Evolutionary conservation across 2,888 invertebrate species (phyloP).

Genomic region (Merodon equestris): DNA sequence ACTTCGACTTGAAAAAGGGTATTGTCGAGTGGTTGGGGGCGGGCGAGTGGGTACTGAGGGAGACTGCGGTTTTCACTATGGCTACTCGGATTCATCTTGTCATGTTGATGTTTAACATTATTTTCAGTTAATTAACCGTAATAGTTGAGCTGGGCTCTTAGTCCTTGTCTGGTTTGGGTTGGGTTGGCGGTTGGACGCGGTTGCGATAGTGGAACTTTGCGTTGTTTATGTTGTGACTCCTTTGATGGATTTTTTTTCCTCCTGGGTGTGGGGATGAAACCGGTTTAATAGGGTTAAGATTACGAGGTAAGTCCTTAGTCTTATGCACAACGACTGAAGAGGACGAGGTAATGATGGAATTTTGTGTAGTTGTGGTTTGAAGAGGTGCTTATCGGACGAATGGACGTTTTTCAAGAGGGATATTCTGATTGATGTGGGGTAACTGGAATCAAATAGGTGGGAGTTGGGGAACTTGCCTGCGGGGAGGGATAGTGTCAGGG

Average conservation of each 20-base stretch:
- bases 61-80: constrained; percentile 56
- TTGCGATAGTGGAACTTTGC: constrained; percentile 31
- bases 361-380: constrained; percentile 37
- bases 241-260: constrained; percentile 1
- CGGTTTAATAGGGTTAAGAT: constrained; percentile 54
- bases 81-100: constrained; percentile 66
- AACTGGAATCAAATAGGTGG: neutral
- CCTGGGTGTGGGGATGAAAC: constrained; percentile 27
- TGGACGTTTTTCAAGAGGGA: constrained; percentile 6
- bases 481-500: no score
- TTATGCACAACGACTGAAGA: constrained; percentile 32
- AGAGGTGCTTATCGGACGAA: constrained; percentile 29
- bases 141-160: constrained; percentile 34
- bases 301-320: constrained; percentile 25
- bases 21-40: no score
- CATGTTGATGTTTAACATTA: constrained; percentile 68
- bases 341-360: constrained; percentile 34
- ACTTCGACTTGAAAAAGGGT: no score
- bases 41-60: constrained; percentile 12
- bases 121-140: constrained; percentile 68
- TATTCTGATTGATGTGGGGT: constrained; percentile 3
- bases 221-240: constrained; percentile 36
- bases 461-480: no score
- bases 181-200: neutral
- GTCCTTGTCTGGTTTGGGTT: constrained; percentile 44